phyloP scores from a whole-genome alignment of 2,113 vertebrate species.

The Syngnathus scovelli region DNA sequence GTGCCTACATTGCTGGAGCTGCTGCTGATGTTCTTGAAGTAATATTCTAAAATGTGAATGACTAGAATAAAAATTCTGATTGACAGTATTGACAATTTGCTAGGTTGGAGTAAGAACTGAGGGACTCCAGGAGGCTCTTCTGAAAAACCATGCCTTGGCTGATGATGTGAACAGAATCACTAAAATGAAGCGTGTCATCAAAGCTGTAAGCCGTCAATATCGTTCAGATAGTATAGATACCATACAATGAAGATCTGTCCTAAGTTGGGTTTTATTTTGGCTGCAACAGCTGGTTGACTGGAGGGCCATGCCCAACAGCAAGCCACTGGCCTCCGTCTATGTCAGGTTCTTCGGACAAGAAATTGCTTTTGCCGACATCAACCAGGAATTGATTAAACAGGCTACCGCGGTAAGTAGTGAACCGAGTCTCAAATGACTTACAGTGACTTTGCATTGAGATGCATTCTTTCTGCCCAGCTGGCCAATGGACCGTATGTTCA shows the following conservation, averaged over 20 bases:
- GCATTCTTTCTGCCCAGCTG: conserved; percentile 38
- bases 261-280: background rate
- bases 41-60: background rate
- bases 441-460: background rate
- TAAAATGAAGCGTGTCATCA: conserved; percentile 75
- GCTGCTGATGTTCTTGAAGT: conserved; percentile 79
- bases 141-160: conserved; percentile 57
- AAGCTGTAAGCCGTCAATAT: conserved; percentile 60
- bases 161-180: conserved; percentile 67
- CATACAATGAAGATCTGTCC: background rate
- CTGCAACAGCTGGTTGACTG: conserved; percentile 68
- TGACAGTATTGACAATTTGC: conserved; percentile 4
- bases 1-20: conserved; percentile 68
- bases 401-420: conserved; percentile 44
- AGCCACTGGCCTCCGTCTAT: conserved; percentile 66
- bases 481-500: conserved; percentile 21
- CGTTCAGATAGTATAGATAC: background rate
- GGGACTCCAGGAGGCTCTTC: conserved; percentile 74
- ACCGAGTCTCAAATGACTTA: background rate
- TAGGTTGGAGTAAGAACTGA: conserved; percentile 75
- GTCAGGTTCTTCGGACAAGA: conserved; percentile 78
- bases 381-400: conserved; percentile 67
- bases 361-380: conserved; percentile 65
- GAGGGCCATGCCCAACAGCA: conserved; percentile 61
- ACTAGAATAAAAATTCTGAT: background rate